phyloP scores from a whole-genome alignment of 2,888 invertebrate species.

The Acleris laterana region DNA sequence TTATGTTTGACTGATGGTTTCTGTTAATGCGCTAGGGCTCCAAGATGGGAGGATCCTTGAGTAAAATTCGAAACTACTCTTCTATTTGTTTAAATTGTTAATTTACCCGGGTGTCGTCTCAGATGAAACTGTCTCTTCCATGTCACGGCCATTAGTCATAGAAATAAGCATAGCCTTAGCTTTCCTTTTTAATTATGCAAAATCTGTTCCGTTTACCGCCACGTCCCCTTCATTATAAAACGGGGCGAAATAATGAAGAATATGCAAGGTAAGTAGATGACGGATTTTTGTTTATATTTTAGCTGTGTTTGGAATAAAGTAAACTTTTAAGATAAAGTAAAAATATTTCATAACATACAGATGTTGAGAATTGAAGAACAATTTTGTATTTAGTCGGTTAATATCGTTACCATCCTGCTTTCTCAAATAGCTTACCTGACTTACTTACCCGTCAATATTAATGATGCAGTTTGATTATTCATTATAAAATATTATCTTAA shows the following conservation, averaged over 20 bases:
- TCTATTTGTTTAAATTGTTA: not conserved
- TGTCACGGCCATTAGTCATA: constrained; percentile 69
- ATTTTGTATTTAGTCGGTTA: no score
- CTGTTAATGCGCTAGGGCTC: no score
- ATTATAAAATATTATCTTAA: no score
- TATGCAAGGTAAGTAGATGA: constrained; percentile 70
- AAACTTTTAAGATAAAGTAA: not conserved
- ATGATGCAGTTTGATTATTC: no score
- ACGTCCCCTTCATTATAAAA: constrained; percentile 52
- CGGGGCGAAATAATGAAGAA: constrained; percentile 71
- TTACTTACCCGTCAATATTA: no score
- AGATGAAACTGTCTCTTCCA: constrained; percentile 4
- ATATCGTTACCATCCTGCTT: no score
- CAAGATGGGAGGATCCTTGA: no score
- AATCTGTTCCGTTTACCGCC: constrained; percentile 74
- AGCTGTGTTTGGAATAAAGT: constrained; percentile 3
- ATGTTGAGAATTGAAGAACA: no score
- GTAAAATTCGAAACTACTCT: no score
- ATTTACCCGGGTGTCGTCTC: not conserved
- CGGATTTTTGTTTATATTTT: constrained; percentile 68
- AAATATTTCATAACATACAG: not conserved
- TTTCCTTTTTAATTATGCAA: constrained; percentile 81
- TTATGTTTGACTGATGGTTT: no score
- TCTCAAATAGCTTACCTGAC: no score
- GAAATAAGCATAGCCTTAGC: constrained; percentile 74